Percentiles rank a stretch among this genome's conserved stretches.
Conservation (phyloP, 2,113 vertebrate species). For the Dipodomys stephensi region DNA sequence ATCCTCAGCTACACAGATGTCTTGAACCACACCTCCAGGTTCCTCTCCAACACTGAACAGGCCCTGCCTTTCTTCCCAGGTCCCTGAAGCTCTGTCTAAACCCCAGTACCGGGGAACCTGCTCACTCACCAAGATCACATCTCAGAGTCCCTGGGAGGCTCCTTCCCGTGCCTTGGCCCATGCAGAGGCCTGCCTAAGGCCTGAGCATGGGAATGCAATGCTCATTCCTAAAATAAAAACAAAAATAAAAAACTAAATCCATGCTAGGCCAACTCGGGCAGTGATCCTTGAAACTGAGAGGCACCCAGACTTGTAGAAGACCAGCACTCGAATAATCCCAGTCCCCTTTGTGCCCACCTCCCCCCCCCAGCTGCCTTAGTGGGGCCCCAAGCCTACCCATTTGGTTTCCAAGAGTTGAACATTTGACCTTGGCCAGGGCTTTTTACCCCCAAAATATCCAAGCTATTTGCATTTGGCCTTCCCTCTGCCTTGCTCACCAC, state of each 20-base stretch:
- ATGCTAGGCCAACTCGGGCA: slow-evolving; percentile 57
- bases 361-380: not conserved
- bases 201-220: slow-evolving; percentile 65
- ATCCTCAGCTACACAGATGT: fast-evolving
- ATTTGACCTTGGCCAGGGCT: slow-evolving; percentile 80
- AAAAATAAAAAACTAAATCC: slow-evolving; percentile 66
- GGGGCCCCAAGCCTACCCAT: slow-evolving; percentile 25
- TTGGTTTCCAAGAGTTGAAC: slow-evolving; percentile 77
- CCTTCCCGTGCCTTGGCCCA: slow-evolving; percentile 47
- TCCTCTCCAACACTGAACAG: not conserved
- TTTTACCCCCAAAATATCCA: slow-evolving; percentile 81
- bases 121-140: slow-evolving; percentile 78
- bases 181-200: slow-evolving; percentile 67
- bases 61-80: slow-evolving; percentile 67
- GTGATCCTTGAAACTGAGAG: slow-evolving; percentile 66
- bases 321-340: not conserved
- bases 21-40: not conserved
- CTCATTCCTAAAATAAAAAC: slow-evolving; percentile 28
- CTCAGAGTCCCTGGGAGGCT: slow-evolving; percentile 68
- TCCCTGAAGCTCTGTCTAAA: slow-evolving; percentile 37
- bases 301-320: not conserved
- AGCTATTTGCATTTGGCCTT: slow-evolving; percentile 81
- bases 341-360: fast-evolving
- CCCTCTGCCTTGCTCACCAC: not conserved
- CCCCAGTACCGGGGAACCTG: slow-evolving; percentile 67